These are phyloP conservation scores for Lampris incognitus DNA, from an alignment of 2,113 vertebrate genomes.

Conservation along the genomic window DNA sequence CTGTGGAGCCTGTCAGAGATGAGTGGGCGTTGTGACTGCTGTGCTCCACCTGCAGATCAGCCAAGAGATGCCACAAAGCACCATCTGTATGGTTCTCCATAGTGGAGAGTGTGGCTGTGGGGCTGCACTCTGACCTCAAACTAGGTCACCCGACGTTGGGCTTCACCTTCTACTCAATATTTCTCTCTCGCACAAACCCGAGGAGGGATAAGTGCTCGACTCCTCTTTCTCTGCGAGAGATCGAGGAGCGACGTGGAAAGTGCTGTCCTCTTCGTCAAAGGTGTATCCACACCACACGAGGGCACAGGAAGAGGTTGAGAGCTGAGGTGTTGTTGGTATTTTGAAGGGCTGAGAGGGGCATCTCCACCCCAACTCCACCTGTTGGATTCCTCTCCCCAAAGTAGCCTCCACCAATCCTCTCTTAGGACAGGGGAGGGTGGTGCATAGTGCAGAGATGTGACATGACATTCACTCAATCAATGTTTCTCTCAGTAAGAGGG, in stretches of 20 bases:
- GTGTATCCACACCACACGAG: slow-evolving; percentile 12
- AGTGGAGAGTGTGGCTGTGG: slow-evolving; percentile 24
- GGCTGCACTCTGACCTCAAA: slow-evolving; percentile 57
- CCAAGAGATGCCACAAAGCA: slow-evolving; percentile 42
- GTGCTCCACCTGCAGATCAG: slow-evolving; percentile 37
- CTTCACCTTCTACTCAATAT: slow-evolving; percentile 21
- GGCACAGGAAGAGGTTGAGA: slow-evolving; percentile 47
- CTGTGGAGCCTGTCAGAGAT: slow-evolving; percentile 46
- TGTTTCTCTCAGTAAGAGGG: slow-evolving; percentile 56
- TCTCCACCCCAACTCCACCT: slow-evolving; percentile 45
- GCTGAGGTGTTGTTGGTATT: slow-evolving; percentile 60
- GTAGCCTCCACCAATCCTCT: slow-evolving; percentile 63
- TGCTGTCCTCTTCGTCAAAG: slow-evolving; percentile 51
- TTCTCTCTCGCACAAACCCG: slow-evolving; percentile 56
- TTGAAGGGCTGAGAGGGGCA: slow-evolving; percentile 60
- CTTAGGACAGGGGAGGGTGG: slow-evolving; percentile 56
- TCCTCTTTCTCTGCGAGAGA: slow-evolving; percentile 59
- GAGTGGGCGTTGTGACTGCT: slow-evolving; percentile 42
- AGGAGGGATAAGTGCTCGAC: slow-evolving; percentile 57
- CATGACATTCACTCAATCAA: slow-evolving; percentile 66
- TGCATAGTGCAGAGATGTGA: slow-evolving; percentile 79
- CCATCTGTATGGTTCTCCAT: slow-evolving; percentile 35
- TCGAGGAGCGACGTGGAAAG: slow-evolving; percentile 56
- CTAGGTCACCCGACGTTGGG: slow-evolving; percentile 36
- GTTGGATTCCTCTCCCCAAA: slow-evolving; percentile 60